phyloP scores from a whole-genome alignment of 64 coral and sea anemone genomes.

The Montipora foliosa region DNA sequence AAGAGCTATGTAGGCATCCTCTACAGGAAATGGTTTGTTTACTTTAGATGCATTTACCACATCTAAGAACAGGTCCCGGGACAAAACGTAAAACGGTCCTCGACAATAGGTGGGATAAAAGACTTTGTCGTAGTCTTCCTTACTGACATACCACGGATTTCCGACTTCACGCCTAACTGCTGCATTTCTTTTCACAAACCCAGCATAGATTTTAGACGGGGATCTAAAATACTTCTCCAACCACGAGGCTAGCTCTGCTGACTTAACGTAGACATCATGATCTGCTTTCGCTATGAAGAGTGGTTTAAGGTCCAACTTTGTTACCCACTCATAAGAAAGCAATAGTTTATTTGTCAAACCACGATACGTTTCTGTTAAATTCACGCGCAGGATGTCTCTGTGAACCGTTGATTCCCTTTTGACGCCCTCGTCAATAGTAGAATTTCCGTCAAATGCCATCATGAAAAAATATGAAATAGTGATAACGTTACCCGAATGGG shows the following conservation, averaged over 20 bases:
- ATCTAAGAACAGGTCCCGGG: too few relatives aligned
- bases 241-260: conserved; percentile 13
- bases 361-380: conserved; percentile 35
- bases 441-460: conserved; percentile 32
- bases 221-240: not conserved
- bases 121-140: not conserved
- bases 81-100: too few relatives aligned
- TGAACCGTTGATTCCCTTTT: not conserved
- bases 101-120: too few relatives aligned
- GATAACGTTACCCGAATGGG: too few relatives aligned
- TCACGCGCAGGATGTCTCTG: conserved; percentile 33
- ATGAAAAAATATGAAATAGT: not conserved
- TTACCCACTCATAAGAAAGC: conserved; percentile 33
- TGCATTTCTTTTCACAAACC: not conserved
- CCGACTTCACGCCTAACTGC: not conserved
- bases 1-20: conserved; percentile 46
- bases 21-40: not conserved
- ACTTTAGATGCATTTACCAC: too few relatives aligned
- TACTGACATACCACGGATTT: conserved; percentile 30
- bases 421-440: conserved; percentile 3
- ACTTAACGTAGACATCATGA: conserved; percentile 45
- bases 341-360: conserved; percentile 13
- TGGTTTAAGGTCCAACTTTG: conserved; percentile 1
- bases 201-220: conserved; percentile 12
- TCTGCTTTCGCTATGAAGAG: conserved; percentile 43